Conservation (phyloP, 2,888 invertebrate species). For the Mesorhabditis sp. region DNA sequence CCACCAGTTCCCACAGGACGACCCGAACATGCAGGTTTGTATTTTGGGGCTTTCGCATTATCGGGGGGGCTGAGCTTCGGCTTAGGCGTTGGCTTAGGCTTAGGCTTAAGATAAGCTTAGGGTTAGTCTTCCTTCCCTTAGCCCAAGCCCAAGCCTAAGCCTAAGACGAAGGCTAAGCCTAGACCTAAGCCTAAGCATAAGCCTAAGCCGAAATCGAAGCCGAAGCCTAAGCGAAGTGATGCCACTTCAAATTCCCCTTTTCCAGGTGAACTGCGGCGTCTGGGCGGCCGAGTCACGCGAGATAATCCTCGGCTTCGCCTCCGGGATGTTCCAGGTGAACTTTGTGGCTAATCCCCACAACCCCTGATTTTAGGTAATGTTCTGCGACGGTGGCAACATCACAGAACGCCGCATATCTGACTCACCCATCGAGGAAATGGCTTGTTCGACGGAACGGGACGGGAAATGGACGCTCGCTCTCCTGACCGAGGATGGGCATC, state of each 20-base stretch:
- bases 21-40: background rate
- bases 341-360: background rate
- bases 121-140: slow-evolving; percentile 76
- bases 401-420: slow-evolving; percentile 42
- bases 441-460: slow-evolving; percentile 35
- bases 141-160: no score
- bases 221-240: no score
- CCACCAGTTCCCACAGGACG: slow-evolving; percentile 73
- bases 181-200: no score
- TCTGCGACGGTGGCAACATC: slow-evolving; percentile 45
- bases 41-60: background rate
- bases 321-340: slow-evolving; percentile 43
- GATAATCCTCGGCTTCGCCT: slow-evolving; percentile 53
- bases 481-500: slow-evolving; percentile 22
- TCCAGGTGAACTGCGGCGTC: slow-evolving; percentile 85
- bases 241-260: no score
- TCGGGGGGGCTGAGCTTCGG: background rate
- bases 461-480: slow-evolving; percentile 48
- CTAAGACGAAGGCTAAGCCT: no score
- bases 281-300: slow-evolving; percentile 97
- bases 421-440: slow-evolving; percentile 34
- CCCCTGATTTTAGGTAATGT: slow-evolving; percentile 25
- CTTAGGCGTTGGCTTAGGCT: slow-evolving; percentile 73
- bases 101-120: slow-evolving; percentile 79
- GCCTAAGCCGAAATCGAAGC: no score